Evolutionary conservation across 1,140 invertebrate species (phyloP).

Genomic region (Dendroctonus valens): DNA sequence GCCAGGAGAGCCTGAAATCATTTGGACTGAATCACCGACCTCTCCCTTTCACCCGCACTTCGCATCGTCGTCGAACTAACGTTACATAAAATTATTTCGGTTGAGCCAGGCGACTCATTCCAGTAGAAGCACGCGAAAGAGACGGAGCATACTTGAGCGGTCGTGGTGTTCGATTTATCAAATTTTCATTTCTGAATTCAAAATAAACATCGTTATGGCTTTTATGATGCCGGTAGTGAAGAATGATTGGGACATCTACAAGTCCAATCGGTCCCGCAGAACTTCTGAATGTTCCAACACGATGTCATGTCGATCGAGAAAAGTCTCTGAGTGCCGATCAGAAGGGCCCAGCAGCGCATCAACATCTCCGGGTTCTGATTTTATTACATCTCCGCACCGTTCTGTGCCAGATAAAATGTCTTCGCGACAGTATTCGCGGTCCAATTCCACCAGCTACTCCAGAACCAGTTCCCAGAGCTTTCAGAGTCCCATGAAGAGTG

Average conservation of each 20-base stretch:
- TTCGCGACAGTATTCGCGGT: slow-evolving; percentile 54
- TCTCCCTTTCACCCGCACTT: slow-evolving; percentile 1
- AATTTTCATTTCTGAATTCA: slow-evolving; percentile 8
- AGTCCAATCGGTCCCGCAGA: slow-evolving; percentile 70
- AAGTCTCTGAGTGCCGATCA: slow-evolving; percentile 79
- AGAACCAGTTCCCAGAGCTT: slow-evolving; percentile 63
- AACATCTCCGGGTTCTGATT: slow-evolving; percentile 70
- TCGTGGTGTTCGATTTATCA: slow-evolving; percentile 18
- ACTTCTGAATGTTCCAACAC: slow-evolving; percentile 72
- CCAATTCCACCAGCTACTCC: slow-evolving; percentile 50
- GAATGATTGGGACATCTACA: slow-evolving; percentile 91
- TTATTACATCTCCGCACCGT: slow-evolving; percentile 61
- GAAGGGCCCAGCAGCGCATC: slow-evolving; percentile 67
- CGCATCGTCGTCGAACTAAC: slow-evolving; percentile 16
- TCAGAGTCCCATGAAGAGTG: slow-evolving; percentile 55
- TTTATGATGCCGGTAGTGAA: slow-evolving; percentile 93
- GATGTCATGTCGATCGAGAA: slow-evolving; percentile 63
- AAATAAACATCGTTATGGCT: slow-evolving; percentile 62
- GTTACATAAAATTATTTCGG: slow-evolving; percentile 29
- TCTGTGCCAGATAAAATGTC: slow-evolving; percentile 60
- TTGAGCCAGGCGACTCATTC: slow-evolving; percentile 19
- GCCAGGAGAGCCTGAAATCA: slow-evolving; percentile 1
- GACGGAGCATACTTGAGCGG: slow-evolving; percentile 7
- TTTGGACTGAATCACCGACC: background rate
- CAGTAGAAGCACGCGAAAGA: slow-evolving; percentile 18